Conservation (phyloP, 2,888 invertebrate species). For the Sisyra terminalis region DNA sequence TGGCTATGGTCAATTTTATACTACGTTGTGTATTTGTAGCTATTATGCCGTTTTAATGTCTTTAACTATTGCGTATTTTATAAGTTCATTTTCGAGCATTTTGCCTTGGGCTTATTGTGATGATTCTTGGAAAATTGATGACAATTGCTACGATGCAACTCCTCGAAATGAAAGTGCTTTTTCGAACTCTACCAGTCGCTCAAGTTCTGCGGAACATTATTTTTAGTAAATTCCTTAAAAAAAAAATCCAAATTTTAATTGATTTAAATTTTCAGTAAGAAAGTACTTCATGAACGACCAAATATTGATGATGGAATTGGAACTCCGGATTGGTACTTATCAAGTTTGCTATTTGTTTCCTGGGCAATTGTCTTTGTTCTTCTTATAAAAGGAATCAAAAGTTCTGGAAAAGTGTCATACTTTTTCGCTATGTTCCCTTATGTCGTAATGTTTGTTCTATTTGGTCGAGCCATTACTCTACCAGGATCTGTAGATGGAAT, state of each 20-base stretch:
- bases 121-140: too few relatives aligned
- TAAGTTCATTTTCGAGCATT: too few relatives aligned
- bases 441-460: slow-evolving; percentile 36
- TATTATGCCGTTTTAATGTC: too few relatives aligned
- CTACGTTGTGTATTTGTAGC: too few relatives aligned
- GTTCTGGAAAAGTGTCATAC: slow-evolving; percentile 47
- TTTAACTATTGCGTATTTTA: too few relatives aligned
- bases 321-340: slow-evolving; percentile 33
- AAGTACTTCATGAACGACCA: slow-evolving; percentile 31
- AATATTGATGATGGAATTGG: slow-evolving; percentile 36
- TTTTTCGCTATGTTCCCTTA: slow-evolving; percentile 55
- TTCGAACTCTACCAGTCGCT: too few relatives aligned
- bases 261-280: slow-evolving; percentile 23
- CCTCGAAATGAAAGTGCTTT: too few relatives aligned
- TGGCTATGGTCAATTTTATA: too few relatives aligned
- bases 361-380: slow-evolving; percentile 35
- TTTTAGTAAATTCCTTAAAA: too few relatives aligned
- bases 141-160: too few relatives aligned
- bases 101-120: too few relatives aligned
- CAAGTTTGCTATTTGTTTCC: slow-evolving; percentile 31
- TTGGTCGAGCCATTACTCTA: slow-evolving; percentile 39
- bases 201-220: too few relatives aligned
- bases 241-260: background rate
- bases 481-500: slow-evolving; percentile 44
- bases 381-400: slow-evolving; percentile 36